These are phyloP conservation scores for Chironomus tepperi DNA, from an alignment of 1,140 invertebrate genomes.

Conservation along the genomic window DNA sequence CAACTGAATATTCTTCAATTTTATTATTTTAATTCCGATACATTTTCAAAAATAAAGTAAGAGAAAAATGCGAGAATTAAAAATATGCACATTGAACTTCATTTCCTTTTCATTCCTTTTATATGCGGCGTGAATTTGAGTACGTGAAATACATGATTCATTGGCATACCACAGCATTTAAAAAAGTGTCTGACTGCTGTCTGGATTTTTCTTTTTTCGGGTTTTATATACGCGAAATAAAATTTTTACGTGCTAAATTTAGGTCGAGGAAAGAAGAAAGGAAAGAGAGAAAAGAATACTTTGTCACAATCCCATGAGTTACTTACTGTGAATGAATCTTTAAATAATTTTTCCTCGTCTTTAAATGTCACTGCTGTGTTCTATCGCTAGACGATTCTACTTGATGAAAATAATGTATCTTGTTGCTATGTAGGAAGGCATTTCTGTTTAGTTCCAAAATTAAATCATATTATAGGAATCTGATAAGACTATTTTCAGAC, in stretches of 20 bases:
- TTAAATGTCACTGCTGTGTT: neutral
- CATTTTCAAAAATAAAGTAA: neutral
- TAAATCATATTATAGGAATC: too few relatives aligned
- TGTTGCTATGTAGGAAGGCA: too few relatives aligned
- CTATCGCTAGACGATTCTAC: neutral
- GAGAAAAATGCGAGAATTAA: neutral
- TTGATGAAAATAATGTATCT: too few relatives aligned
- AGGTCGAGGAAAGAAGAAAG: neutral
- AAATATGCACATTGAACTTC: slow-evolving; percentile 8
- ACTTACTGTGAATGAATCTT: slow-evolving; percentile 13
- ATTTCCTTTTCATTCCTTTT: neutral
- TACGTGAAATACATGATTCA: neutral
- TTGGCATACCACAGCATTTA: neutral
- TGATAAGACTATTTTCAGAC: too few relatives aligned
- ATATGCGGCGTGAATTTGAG: too few relatives aligned
- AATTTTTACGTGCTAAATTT: neutral
- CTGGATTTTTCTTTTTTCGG: neutral
- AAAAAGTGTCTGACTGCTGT: slow-evolving; percentile 1
- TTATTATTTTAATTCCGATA: neutral
- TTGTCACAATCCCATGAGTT: too few relatives aligned
- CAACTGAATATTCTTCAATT: neutral
- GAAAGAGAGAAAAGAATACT: too few relatives aligned
- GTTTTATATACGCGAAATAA: neutral
- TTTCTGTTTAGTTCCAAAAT: too few relatives aligned
- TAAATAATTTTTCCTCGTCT: neutral